Conservation (phyloP, 2,888 invertebrate genomes). For the Hirtodrosophila alboralis region DNA sequence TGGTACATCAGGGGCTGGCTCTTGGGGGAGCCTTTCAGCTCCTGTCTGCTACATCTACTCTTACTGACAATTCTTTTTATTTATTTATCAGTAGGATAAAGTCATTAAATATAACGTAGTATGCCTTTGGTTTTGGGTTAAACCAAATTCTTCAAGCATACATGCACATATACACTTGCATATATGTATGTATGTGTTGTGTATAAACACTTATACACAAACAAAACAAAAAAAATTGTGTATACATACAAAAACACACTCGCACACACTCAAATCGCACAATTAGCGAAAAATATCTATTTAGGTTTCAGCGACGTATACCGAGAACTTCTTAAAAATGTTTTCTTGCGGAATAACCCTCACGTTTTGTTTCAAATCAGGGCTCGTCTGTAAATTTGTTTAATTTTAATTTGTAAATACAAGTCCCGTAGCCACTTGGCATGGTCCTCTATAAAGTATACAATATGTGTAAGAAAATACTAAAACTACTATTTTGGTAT, state of each 20-base stretch:
- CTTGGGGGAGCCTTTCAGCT: background rate
- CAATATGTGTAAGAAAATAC: conserved; percentile 29
- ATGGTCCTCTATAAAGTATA: conserved; percentile 32
- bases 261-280: conserved; percentile 19
- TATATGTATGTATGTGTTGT: conserved; percentile 17
- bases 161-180: background rate
- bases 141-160: conserved; percentile 2
- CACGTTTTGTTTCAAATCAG: background rate
- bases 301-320: background rate
- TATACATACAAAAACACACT: conserved; percentile 49
- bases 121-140: too few relatives aligned
- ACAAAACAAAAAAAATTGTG: conserved; percentile 54
- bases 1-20: conserved; percentile 5
- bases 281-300: conserved; percentile 26
- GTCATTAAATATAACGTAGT: background rate
- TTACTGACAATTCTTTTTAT: background rate
- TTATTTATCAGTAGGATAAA: background rate
- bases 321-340: background rate
- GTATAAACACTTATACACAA: conserved; percentile 38
- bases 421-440: conserved; percentile 47
- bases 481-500: conserved; percentile 19
- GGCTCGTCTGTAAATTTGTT: background rate
- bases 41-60: background rate
- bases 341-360: background rate
- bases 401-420: conserved; percentile 28